Conservation (phyloP, 1,140 invertebrate species). For the Lucilia sericata region DNA sequence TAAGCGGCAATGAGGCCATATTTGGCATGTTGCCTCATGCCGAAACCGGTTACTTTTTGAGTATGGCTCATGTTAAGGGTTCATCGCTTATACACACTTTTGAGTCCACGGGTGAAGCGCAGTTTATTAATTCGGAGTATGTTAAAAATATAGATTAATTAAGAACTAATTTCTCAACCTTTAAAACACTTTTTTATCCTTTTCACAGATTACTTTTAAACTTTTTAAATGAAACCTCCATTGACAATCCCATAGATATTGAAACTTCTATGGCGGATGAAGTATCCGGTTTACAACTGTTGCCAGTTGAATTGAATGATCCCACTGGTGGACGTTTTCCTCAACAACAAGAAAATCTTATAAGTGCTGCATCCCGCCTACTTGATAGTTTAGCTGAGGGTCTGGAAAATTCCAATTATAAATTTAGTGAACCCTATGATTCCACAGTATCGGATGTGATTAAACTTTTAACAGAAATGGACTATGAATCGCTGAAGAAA, state of each 20-base stretch:
- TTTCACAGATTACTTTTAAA: slow-evolving; percentile 56
- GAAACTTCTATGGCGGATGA: slow-evolving; percentile 58
- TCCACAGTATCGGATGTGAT: slow-evolving; percentile 68
- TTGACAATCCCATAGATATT: slow-evolving; percentile 63
- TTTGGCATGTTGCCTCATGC: slow-evolving; percentile 62
- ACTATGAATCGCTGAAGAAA: slow-evolving; percentile 69
- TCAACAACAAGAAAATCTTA: slow-evolving; percentile 59
- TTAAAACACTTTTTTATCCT: not conserved
- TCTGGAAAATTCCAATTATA: slow-evolving; percentile 67
- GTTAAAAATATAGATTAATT: slow-evolving; percentile 52
- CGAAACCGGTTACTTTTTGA: slow-evolving; percentile 64
- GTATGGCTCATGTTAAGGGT: slow-evolving; percentile 63
- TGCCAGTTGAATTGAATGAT: slow-evolving; percentile 57
- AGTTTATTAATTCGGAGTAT: slow-evolving; percentile 64
- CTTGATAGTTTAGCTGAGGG: slow-evolving; percentile 66
- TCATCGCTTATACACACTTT: slow-evolving; percentile 65
- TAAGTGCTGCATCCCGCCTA: slow-evolving; percentile 56
- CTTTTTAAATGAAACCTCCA: slow-evolving; percentile 59
- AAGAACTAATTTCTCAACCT: slow-evolving; percentile 48
- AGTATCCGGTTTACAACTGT: slow-evolving; percentile 55
- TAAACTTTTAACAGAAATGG: slow-evolving; percentile 70
- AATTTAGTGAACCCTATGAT: slow-evolving; percentile 69
- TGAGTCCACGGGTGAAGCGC: slow-evolving; percentile 65
- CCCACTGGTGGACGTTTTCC: slow-evolving; percentile 62
- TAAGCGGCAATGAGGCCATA: slow-evolving; percentile 65